Conservation (phyloP, 2,797 vertebrate genomes). For the Semotilus atromaculatus region DNA sequence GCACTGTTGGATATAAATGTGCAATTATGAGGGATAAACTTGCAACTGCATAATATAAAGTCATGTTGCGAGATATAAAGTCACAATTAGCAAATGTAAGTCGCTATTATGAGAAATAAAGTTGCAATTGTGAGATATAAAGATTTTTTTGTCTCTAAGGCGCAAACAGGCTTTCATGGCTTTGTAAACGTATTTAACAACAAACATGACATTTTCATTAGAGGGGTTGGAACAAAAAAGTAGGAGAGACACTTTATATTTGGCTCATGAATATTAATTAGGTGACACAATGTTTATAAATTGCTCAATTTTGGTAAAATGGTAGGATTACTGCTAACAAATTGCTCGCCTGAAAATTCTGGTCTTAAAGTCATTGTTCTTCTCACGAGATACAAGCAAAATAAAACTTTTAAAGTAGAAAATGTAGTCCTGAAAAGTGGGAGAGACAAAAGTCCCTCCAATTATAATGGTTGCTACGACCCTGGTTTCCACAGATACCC, state of each 20-base stretch:
- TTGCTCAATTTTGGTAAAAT: not conserved
- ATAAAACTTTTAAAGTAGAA: not conserved
- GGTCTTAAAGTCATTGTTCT: not conserved
- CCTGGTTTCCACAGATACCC: not conserved
- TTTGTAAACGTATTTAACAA: not conserved
- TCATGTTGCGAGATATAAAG: not conserved
- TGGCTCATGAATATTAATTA: conserved; percentile 27
- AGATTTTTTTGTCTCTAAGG: not conserved
- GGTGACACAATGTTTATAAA: not conserved
- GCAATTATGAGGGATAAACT: not conserved
- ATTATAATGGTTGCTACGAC: not conserved
- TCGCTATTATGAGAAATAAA: not conserved
- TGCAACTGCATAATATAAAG: not conserved
- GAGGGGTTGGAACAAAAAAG: not conserved
- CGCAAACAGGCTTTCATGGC: not conserved
- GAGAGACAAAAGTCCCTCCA: not conserved
- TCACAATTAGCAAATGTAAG: not conserved
- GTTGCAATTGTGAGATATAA: not conserved
- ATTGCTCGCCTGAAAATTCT: not conserved
- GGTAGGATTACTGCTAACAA: not conserved
- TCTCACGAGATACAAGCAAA: not conserved
- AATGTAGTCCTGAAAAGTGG: not conserved
- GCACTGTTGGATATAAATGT: not conserved
- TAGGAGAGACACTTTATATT: not conserved
- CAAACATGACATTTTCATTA: not conserved